Evolutionary conservation across 2,113 vertebrate genomes (phyloP).

Genomic region (Zingel zingel): DNA sequence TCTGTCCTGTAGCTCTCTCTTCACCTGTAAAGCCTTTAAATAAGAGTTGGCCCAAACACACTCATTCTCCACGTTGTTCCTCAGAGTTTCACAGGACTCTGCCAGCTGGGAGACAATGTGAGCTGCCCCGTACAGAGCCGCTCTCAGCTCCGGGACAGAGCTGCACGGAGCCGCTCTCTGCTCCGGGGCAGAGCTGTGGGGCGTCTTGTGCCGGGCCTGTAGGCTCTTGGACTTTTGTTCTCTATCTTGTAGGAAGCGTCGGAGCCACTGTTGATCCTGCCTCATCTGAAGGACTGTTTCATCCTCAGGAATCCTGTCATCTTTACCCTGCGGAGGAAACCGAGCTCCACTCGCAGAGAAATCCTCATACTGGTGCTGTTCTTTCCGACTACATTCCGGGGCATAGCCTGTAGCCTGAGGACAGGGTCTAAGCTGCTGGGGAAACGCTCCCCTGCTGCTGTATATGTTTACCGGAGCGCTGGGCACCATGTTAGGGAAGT

Average conservation of each 20-base stretch:
- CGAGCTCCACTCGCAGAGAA: background rate
- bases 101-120: slow-evolving; percentile 81
- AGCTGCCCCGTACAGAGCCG: slow-evolving; percentile 76
- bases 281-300: slow-evolving; percentile 45
- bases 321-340: background rate
- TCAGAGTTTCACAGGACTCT: slow-evolving; percentile 73
- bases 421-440: background rate
- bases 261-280: slow-evolving; percentile 77
- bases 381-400: background rate
- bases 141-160: slow-evolving; percentile 58
- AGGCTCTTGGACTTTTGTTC: background rate
- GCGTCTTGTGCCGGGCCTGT: background rate
- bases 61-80: slow-evolving; percentile 70
- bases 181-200: background rate
- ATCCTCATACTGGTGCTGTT: background rate
- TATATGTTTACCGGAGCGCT: background rate
- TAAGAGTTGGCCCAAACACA: slow-evolving; percentile 76
- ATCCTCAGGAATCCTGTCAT: slow-evolving; percentile 24
- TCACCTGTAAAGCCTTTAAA: slow-evolving; percentile 48
- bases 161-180: slow-evolving; percentile 70
- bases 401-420: slow-evolving; percentile 8
- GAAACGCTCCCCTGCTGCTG: background rate
- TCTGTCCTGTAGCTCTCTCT: slow-evolving; percentile 68
- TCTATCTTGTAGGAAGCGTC: slow-evolving; percentile 58
- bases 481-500: background rate